phyloP scores from a whole-genome alignment of 2,797 vertebrate genomes.

The Epinephelus awoara region DNA sequence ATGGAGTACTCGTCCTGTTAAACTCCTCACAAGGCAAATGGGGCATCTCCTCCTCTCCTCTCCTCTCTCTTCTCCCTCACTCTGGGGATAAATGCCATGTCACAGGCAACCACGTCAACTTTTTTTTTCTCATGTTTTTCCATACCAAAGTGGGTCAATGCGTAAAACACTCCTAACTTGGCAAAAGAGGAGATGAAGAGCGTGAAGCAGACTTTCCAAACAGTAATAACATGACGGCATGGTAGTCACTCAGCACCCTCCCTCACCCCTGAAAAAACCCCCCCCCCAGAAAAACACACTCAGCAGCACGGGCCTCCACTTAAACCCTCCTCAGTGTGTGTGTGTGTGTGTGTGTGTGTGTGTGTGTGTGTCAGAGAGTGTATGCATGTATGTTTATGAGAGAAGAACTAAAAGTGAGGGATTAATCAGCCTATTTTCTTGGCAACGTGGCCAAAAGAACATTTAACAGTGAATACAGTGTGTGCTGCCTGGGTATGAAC shows the following conservation, averaged over 20 bases:
- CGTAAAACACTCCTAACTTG: conserved; percentile 85
- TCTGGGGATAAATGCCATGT: conserved; percentile 72
- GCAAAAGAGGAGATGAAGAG: conserved; percentile 76
- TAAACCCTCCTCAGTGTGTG: conserved; percentile 36
- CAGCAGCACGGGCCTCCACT: conserved; percentile 57
- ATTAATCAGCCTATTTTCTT: conserved; percentile 32
- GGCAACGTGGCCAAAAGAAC: conserved; percentile 27
- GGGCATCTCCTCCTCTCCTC: conserved; percentile 47
- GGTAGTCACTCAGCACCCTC: conserved; percentile 60
- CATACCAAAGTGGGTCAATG: conserved; percentile 87
- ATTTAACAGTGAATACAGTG: conserved; percentile 28
- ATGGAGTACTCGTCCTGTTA: conserved; percentile 45
- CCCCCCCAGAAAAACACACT: conserved; percentile 61
- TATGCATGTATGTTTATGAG: conserved; percentile 26
- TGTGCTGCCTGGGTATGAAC: conserved; percentile 9
- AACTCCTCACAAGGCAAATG: conserved; percentile 56
- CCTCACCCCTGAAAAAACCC: background rate
- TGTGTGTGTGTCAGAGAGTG: background rate
- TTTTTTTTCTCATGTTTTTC: conserved; percentile 73
- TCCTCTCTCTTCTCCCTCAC: conserved; percentile 30
- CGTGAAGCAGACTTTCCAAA: conserved; percentile 80
- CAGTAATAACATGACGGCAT: conserved; percentile 78
- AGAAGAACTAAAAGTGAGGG: conserved; percentile 26
- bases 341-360: conserved; percentile 14
- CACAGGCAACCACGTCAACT: conserved; percentile 70